phyloP scores from a whole-genome alignment of 2,113 vertebrate species.

The Pithys albifrons region DNA sequence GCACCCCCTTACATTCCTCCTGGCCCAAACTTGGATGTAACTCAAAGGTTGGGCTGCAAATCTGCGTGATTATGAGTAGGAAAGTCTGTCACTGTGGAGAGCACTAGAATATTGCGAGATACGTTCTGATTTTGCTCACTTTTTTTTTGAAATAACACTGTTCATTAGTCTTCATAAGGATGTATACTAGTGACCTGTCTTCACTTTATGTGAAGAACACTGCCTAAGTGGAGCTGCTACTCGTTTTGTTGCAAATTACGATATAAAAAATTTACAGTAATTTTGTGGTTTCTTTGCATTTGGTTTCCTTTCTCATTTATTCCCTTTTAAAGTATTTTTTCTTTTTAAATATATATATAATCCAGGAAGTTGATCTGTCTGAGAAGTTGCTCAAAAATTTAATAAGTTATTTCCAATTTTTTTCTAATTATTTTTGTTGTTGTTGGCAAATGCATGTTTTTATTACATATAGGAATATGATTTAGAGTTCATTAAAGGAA shows the following conservation, averaged over 20 bases:
- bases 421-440: not conserved
- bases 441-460: not conserved
- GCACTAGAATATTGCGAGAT: not conserved
- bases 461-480: not conserved
- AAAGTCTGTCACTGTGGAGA: constrained; percentile 9
- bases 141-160: not conserved
- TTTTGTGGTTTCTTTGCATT: not conserved
- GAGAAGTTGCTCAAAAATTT: not conserved
- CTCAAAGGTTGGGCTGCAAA: not conserved
- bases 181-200: not conserved
- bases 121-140: not conserved
- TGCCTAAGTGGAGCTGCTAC: not conserved
- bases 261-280: not conserved
- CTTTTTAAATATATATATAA: not conserved
- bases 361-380: not conserved
- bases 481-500: not conserved
- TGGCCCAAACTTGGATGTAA: not conserved
- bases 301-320: fast-evolving
- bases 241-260: not conserved
- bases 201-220: not conserved
- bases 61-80: not conserved
- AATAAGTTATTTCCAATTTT: not conserved
- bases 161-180: not conserved
- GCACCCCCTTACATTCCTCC: not conserved
- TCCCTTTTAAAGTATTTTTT: fast-evolving